Evolutionary conservation across 2,888 invertebrate genomes (phyloP).

Genomic region (Zelleria hepariella): DNA sequence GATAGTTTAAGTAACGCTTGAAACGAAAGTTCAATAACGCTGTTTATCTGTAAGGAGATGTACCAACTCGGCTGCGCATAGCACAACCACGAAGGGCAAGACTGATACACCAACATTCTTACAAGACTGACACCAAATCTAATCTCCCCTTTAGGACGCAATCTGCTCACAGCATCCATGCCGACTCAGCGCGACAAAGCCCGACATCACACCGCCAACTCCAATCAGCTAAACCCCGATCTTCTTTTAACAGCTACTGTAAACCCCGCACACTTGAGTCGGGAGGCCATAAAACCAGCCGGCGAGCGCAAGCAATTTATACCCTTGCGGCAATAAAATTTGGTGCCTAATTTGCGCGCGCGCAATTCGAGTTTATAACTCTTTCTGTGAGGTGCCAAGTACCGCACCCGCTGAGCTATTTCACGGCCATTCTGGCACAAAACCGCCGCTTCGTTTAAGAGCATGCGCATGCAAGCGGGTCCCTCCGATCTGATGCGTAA

Average conservation of each 20-base stretch:
- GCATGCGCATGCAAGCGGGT: background rate
- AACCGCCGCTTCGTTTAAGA: conserved; percentile 25
- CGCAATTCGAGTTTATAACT: conserved; percentile 50
- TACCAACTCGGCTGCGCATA: too few relatives aligned
- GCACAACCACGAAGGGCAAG: too few relatives aligned
- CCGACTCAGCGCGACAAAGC: background rate
- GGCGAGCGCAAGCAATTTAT: conserved; percentile 45
- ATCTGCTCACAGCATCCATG: background rate
- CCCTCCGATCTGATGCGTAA: background rate
- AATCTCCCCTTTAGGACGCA: background rate
- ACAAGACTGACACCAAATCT: background rate
- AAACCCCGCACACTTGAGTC: conserved; percentile 31
- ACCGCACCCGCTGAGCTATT: conserved; percentile 44
- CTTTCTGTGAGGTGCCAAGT: conserved; percentile 29
- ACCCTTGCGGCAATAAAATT: conserved; percentile 58
- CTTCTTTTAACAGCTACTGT: conserved; percentile 41
- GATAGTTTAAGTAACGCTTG: too few relatives aligned
- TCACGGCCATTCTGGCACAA: conserved; percentile 55
- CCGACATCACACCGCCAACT: background rate
- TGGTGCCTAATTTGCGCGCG: conserved; percentile 61
- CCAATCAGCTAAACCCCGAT: background rate
- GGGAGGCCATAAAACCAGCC: conserved; percentile 53
- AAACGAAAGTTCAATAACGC: too few relatives aligned
- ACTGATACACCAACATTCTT: background rate
- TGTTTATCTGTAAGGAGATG: too few relatives aligned